Evolutionary conservation across 2,113 vertebrate species (phyloP), one percentile per base, ranked within the genome.

Genomic region (Actinemys pallida): DNA sequence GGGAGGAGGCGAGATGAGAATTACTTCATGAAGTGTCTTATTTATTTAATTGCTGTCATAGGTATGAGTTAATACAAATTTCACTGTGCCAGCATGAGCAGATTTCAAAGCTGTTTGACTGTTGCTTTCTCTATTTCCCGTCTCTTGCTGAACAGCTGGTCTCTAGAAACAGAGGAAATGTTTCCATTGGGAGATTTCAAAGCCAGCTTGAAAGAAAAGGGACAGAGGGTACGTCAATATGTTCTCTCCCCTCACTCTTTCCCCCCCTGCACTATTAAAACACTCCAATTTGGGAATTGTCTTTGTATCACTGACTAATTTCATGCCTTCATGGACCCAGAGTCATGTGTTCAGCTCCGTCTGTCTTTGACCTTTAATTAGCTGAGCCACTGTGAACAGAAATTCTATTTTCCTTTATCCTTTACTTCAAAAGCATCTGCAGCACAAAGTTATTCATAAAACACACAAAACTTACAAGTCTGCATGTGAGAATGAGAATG

Each of bases 71-170:
- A 94, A 92, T 94, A 82, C 6, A 25, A 81, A 59, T 90, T 92
- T 88, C 92, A 53, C 76, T 56, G 76, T 92, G 87, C 90, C 95
- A 93, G 50, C 87, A 52, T 10, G 56, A 93, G 69, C 92, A 93
- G 69, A 90, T 96, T 96, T 94, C 87, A 92, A 75, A 92, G 81
- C 72, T 89, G 31, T 86, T 94, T 96, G 65, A 87, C 69, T 87
- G 13, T 92, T 94, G 20, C 69, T 92, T 49, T 79, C 82, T 94
- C 82, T 29, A 16, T 93, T 93, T 95, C 69, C 87, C 87, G 75
- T 56, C 88, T 96, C 93, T 87, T 88, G 83, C 82, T 86, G 81
- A 96, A 90, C 95, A 97, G 56, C 89, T 96, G 95, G 76, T 94
- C 78, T 93, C 52, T 88, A 93, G 89, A 95, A 96, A 56, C 56